A percentile compares a stretch with the other conserved stretches of the same genome.
Conservation (phyloP, 2,797 vertebrate species). For the Sciurus vulgaris region DNA sequence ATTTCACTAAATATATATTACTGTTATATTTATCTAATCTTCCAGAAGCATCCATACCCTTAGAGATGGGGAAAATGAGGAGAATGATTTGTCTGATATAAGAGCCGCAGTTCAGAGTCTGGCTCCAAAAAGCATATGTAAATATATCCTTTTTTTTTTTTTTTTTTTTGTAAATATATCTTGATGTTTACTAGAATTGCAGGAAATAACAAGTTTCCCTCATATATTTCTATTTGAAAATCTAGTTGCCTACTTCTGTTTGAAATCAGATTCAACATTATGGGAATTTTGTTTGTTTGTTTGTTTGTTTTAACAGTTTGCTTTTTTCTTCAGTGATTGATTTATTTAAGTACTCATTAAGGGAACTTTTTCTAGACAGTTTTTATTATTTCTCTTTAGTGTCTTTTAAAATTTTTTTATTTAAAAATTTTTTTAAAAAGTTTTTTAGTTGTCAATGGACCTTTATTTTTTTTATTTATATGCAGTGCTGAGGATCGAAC, state of each 20-base stretch:
- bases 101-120: conserved; percentile 6
- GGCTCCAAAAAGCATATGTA: not conserved
- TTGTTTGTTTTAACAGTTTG: conserved; percentile 22
- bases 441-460: too few relatives aligned
- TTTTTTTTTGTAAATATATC: not conserved
- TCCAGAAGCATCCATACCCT: not conserved
- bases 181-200: not conserved
- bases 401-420: not conserved
- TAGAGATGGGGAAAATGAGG: not conserved
- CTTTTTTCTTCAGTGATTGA: conserved; percentile 36
- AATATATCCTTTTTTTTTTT: too few relatives aligned
- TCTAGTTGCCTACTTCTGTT: not conserved
- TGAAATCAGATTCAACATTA: conserved; percentile 29
- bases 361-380: conserved; percentile 20
- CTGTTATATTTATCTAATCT: not conserved
- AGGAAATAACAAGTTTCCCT: not conserved
- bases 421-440: too few relatives aligned
- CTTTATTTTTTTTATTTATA: too few relatives aligned
- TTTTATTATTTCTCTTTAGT: conserved; percentile 28
- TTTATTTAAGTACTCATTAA: not conserved
- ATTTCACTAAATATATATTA: not conserved
- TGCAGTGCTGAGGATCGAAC: too few relatives aligned
- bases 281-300: not conserved
- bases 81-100: not conserved
- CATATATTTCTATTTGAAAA: conserved; percentile 45